Evolutionary conservation across 1,140 invertebrate species (phyloP), one percentile per base, ranked within the genome.

Genomic region (Aphelinus certus): DNA sequence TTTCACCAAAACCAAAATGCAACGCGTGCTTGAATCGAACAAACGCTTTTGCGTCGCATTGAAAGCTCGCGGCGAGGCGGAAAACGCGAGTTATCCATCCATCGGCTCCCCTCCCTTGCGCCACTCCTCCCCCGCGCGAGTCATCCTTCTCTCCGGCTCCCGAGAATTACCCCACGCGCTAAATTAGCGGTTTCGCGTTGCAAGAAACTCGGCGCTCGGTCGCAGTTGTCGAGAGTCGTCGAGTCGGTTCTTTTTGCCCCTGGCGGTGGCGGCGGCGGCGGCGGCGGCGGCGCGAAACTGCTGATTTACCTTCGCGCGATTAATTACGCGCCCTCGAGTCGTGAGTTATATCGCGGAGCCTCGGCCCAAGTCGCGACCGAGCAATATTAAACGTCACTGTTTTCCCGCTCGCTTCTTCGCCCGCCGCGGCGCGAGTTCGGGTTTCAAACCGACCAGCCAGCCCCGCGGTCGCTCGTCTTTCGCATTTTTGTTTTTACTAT

Each of bases 261-360:
- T 77, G 75, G 65, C 71, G 71, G 26, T 0, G 26, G 26, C 26
- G 26, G 26, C 71, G 71, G 26, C 26, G 26, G 26, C 26, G 26
- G 26, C 26, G 26, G 26, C 26, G 26, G 26, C 26, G 26, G 69
- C 67, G 61, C 75, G 73, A 71, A 78, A 78, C 68, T 73, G 70
- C 72, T 79, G 78, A 82, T 81, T 82, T 81, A 81, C 78, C 77
- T 77, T 64, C 79, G 63, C 68, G 66, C 77, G 75, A 82, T 81
- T 82, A 81, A 81, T 82, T 79, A 79, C 78, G 75, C 65, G 68
- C 71, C 2, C 74, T 65, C 61, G 67, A 71, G 68, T 61, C 9
- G 48, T 75, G 74, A 75, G 74, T 75, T 75, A 75, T 75, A 55
- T 63, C 74, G 9, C 46, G 42, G 61, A 56, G 10, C 63, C 67